Evolutionary conservation across 2,113 vertebrate genomes (phyloP), one percentile per base, ranked within the genome.

Genomic region (Saguinus midas): DNA sequence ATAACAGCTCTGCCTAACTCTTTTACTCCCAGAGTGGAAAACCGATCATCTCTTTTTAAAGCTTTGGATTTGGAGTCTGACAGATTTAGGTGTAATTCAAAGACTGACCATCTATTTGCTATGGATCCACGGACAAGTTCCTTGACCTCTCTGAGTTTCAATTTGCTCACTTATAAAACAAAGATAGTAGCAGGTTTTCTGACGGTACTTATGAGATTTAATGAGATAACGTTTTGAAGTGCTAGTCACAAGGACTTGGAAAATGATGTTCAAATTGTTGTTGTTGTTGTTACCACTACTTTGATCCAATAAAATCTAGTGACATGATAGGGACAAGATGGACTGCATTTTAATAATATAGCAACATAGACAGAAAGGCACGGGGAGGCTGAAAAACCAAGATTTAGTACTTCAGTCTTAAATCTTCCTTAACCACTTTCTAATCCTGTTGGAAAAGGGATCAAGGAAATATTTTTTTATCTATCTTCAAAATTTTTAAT

Each of bases 401-500:
- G 61, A 18, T 40, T 52, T 66, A 52, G 13, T n/a, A 40, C 84
- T 72, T 84, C 75, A 20, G 21, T 40, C 18, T 57, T 72, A 68
- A 37, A 10, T 58, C 78, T 89, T 64, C 50, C 18, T 91, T 57
- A 45, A 66, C 29, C 57, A 70, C 25, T 72, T 57, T 58, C 12
- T 55, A 91, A 85, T 16, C 45, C 18, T n/a, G 14, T 57, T 82
- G 37, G 16, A 40, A 91, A 82, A 64, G 29, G 89, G 55, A 43
- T 25, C 83, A 80, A 40, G n/a, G 72, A 91, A 81, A 66, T 7
- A 40, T 32, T 13, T 85, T 85, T 66, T 55, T 35, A 57, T 68
- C 79, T 73, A 57, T 58, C 73, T 79, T 82, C 37, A 89, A 95
- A 93, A 81, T 84, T 55, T 37, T 89, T 80, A 90, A 25, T 40